A percentile compares a stretch with the other conserved stretches of the same genome.
Conservation (phyloP, 2,888 invertebrate genomes). For the Drosophila sordidula region DNA sequence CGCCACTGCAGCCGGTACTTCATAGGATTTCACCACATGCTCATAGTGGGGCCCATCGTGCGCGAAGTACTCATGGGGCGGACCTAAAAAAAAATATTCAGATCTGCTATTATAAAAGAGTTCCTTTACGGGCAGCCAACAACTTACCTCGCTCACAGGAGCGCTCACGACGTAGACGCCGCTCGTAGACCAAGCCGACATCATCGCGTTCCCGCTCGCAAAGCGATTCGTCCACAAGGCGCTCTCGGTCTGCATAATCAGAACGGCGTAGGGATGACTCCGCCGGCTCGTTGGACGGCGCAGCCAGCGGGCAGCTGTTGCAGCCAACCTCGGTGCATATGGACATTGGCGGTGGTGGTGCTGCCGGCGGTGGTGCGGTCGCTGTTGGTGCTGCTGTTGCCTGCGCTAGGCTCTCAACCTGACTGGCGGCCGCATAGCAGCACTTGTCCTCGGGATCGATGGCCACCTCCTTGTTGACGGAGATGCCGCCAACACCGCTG, state of each 20-base stretch:
- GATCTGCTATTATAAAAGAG: background rate
- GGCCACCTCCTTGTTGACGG: conserved; percentile 84
- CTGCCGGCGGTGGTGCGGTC: conserved; percentile 33
- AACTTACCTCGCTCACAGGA: conserved; percentile 60
- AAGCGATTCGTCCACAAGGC: conserved; percentile 53
- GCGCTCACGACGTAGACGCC: conserved; percentile 64
- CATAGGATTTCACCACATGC: conserved; percentile 61
- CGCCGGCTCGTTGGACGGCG: conserved; percentile 51
- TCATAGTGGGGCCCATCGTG: conserved; percentile 69
- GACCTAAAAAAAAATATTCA: conserved; percentile 7
- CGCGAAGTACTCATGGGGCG: conserved; percentile 66
- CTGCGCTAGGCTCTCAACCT: conserved; percentile 61
- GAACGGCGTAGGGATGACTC: conserved; percentile 57
- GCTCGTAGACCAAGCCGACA: conserved; percentile 65
- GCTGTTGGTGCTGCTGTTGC: conserved; percentile 31
- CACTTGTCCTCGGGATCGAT: conserved; percentile 84
- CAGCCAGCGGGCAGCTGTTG: conserved; percentile 69
- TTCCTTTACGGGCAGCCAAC: background rate
- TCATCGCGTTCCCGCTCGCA: conserved; percentile 70
- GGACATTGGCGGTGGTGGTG: conserved; percentile 58
- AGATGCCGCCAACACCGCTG: conserved; percentile 68
- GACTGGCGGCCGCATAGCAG: conserved; percentile 67
- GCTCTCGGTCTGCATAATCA: conserved; percentile 65
- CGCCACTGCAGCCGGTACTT: conserved; percentile 32
- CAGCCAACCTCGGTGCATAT: conserved; percentile 77